A percentile compares a stretch with the other conserved stretches of the same genome.
phyloP scores from a whole-genome alignment of 2,797 vertebrate species.

The Serranus cabrilla region DNA sequence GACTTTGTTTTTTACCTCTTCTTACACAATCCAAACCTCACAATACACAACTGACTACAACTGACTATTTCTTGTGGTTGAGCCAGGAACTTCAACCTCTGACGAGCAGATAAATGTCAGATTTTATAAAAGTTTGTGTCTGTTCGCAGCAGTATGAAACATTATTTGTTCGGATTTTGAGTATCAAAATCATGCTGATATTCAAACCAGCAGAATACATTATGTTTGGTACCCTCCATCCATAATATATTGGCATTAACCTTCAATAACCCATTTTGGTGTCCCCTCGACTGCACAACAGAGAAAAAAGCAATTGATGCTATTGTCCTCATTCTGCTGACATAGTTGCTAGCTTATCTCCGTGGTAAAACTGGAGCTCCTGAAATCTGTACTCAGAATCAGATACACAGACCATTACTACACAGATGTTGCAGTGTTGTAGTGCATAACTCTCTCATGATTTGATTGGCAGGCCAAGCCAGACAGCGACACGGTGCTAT shows the following conservation, averaged over 20 bases:
- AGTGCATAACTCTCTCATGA: conserved; percentile 54
- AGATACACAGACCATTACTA: conserved; percentile 35
- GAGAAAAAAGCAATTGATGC: conserved; percentile 28
- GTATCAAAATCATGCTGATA: not conserved
- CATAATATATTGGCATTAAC: not conserved
- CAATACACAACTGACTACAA: not conserved
- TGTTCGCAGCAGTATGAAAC: not conserved
- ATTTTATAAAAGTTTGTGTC: not conserved
- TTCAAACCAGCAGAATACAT: not conserved
- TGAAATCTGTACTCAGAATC: conserved; percentile 39
- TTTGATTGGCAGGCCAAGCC: conserved; percentile 77
- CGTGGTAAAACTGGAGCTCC: conserved; percentile 49
- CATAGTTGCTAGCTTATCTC: conserved; percentile 50
- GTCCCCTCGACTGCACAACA: not conserved
- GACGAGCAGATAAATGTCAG: not conserved
- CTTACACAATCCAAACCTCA: not conserved
- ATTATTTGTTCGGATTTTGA: not conserved
- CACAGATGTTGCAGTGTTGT: conserved; percentile 64
- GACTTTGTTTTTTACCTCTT: not conserved
- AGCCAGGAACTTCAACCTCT: not conserved
- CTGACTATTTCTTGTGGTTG: not conserved
- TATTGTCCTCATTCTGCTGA: conserved; percentile 58
- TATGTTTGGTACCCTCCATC: not conserved
- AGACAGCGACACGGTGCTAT: conserved; percentile 63
- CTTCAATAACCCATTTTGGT: conserved; percentile 1